Percentiles rank a stretch among this genome's conserved stretches.
Evolutionary conservation across 2,888 invertebrate species (phyloP).

Genomic region (Trissolcus brochymenae): DNA sequence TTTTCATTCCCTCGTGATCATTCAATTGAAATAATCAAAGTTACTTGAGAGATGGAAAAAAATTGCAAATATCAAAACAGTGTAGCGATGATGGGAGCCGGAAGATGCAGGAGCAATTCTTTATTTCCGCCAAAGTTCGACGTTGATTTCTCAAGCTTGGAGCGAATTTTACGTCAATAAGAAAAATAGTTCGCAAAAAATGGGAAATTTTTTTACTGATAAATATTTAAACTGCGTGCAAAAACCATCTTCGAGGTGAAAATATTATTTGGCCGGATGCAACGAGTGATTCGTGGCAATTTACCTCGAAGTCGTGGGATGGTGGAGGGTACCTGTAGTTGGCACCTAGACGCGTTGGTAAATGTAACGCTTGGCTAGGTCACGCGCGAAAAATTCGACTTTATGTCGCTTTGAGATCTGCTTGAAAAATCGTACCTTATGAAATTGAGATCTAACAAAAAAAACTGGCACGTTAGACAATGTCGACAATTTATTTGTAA

Average conservation of each 20-base stretch:
- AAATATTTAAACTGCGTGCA: constrained; percentile 45
- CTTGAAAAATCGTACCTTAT: constrained; percentile 12
- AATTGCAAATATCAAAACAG: constrained; percentile 1
- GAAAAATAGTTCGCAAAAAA: constrained; percentile 16
- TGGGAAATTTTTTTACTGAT: constrained; percentile 37
- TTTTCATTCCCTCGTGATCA: too few species aligned
- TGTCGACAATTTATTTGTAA: too few species aligned
- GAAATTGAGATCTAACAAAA: constrained; percentile 22
- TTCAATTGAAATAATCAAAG: too few species aligned
- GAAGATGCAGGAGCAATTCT: constrained; percentile 8
- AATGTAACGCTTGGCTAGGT: constrained; percentile 30
- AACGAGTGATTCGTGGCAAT: constrained; percentile 45
- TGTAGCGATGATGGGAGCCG: not conserved
- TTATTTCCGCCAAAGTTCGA: constrained; percentile 23
- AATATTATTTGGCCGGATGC: constrained; percentile 40
- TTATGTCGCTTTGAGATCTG: constrained; percentile 12
- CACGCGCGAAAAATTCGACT: constrained; percentile 30
- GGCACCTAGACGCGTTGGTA: constrained; percentile 38
- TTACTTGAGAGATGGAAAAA: not conserved
- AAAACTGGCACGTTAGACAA: too few species aligned
- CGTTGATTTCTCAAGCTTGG: constrained; percentile 14
- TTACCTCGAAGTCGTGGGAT: constrained; percentile 31
- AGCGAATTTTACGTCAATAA: constrained; percentile 8
- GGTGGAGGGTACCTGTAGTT: constrained; percentile 41
- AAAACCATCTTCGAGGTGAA: constrained; percentile 25